Conservation (phyloP, 1,140 invertebrate species). For the Matsumurasca onukii region DNA sequence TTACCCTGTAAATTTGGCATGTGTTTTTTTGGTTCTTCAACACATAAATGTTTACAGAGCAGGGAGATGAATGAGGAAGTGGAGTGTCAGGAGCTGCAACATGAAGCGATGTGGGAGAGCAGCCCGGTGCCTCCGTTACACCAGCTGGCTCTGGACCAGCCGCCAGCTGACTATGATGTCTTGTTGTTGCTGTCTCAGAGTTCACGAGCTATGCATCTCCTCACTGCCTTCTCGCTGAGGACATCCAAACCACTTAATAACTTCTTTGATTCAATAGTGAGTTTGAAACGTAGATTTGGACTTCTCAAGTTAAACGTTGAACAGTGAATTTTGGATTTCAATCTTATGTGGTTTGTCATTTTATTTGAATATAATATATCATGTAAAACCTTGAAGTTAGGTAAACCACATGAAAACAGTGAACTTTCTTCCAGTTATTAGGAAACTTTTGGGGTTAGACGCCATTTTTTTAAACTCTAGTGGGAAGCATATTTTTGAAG, state of each 20-base stretch:
- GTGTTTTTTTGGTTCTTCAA: slow-evolving; percentile 20
- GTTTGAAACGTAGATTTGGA: slow-evolving; percentile 44
- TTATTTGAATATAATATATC: slow-evolving; percentile 34
- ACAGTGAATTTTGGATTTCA: neutral
- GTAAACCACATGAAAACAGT: slow-evolving; percentile 45
- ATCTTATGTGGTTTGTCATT: no score
- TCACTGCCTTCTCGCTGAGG: slow-evolving; percentile 76
- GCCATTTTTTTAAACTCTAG: no score
- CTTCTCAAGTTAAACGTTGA: neutral
- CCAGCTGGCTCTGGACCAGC: slow-evolving; percentile 74
- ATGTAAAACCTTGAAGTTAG: slow-evolving; percentile 41
- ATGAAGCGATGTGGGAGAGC: slow-evolving; percentile 61
- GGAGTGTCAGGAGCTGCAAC: slow-evolving; percentile 58
- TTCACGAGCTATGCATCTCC: slow-evolving; percentile 70
- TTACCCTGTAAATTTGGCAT: no score
- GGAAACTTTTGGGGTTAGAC: no score
- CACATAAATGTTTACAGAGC: slow-evolving; percentile 36
- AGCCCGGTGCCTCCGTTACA: slow-evolving; percentile 58
- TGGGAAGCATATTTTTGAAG: no score
- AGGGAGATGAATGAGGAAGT: slow-evolving; percentile 45
- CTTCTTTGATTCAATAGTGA: slow-evolving; percentile 73
- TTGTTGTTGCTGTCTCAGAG: slow-evolving; percentile 57
- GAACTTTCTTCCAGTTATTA: no score
- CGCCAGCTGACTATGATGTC: slow-evolving; percentile 70
- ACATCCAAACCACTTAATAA: slow-evolving; percentile 67